Base-by-base conservation (phyloP, 2,888 invertebrate genomes). In the Leptothorax acervorum region DNA sequence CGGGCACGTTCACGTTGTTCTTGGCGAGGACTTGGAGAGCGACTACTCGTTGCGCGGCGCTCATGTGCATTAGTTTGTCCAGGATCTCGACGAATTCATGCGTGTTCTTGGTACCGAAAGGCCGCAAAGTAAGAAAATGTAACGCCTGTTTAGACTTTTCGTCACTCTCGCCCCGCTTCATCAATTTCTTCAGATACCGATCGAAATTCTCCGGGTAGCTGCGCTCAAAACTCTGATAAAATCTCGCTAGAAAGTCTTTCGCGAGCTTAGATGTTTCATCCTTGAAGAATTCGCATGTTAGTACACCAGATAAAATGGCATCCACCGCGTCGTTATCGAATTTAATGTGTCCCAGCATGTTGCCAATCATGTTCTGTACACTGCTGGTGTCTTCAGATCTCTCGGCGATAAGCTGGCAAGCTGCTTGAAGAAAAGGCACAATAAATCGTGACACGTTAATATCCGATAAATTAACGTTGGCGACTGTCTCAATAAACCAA, bases 181-280 rank as follows among this genome's bases (percentile, higher is more conserved):
- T 95, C 39, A 96, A 95, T 23, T 95, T 95, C 90, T 97, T 97
- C 0, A 97, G 95, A 63, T 96, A 96, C 70, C 95, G 95, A 91
- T 98, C 98, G 92, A 98, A 98, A 15, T 96, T 96, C 0, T 95
- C 95, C 0, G 98, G 97, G 93, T 98, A 98, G 89, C 96, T 96
- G 5, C 94, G 95, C 94, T 98, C 98, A 2, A 98, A 93, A 39
- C 66, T 87, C 3, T 88, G 85, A 82, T 93, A 94, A 1, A 95
- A 74, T 3, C 87, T 83, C 0, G 88, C 86, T 1, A 94, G 83
- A 53, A 93, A 94, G 0, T 90, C 63, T 57, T 89, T 90, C 0
- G 87, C 83, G 3, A 73, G 65, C 2, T 55, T 70, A 15, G 83
- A 85, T 11, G 85, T 51, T 2, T 85, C 31, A 4, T 42, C 74